Evolutionary conservation across 2,888 invertebrate genomes (phyloP), one percentile per base, ranked within the genome.

Genomic region (Athalia circularis): DNA sequence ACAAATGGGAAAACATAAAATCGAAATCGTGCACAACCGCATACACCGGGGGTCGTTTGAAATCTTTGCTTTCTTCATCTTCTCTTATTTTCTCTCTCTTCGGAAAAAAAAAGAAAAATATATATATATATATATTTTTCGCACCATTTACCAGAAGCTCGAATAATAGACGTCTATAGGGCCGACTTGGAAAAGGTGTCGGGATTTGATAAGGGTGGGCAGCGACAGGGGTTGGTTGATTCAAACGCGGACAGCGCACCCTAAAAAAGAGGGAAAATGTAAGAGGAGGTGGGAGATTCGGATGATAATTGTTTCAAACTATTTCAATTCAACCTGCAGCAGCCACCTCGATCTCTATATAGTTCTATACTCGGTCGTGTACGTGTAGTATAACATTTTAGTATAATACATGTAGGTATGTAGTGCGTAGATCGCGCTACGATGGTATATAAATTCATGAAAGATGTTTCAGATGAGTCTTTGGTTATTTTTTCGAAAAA

Each of bases 281-380:
- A 7, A 8, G 8, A 8, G 45, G 15, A 13, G 62, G 11, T 80
- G 80, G 78, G 62, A 80, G 15, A 79, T 79, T 80, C 81, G 82
- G 84, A 84, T 82, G 86, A 86, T 87, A 87, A 89, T 89, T 87
- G 87, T 87, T 84, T 81, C 62, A 79, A 88, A 88, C 88, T 87
- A 89, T 89, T 89, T 88, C 85, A 87, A 88, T 88, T 86, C 85
- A 79, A 80, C 80, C 79, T 67, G 54, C n/a, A 54, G n/a, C 45
- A 29, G 29, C 9, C 54, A n/a, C 68, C n/a, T 68, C 43, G 5
- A 6, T 3, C 50, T 29, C 6, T 11, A n/a, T 29, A 54, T 29
- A 29, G 29, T 2, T 29, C 29, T 29, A 29, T 29, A 29, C 29
- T 29, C 29, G 29, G 29, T 2, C 29, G 29, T 29, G 29, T 29